Base-by-base conservation (phyloP, 2,888 invertebrate species). In the Muscina levida region DNA sequence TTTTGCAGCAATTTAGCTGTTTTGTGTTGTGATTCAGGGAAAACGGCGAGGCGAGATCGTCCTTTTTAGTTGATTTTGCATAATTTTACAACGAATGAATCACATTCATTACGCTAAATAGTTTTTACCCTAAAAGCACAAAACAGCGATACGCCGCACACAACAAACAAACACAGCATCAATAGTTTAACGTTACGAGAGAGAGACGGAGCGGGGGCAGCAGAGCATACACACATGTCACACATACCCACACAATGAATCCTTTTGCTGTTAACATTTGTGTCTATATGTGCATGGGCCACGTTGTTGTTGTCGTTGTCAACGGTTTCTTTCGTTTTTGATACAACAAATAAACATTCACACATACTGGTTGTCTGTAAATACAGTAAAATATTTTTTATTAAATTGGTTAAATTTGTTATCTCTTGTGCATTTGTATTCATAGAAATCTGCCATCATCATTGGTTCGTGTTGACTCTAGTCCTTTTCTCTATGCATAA, bases 81-180 rank as follows among this genome's bases (percentile, higher is more conserved):
- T 73, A 73, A 67, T 76, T 71, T 66, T n/a, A n/a, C n/a, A 53
- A 68, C 73, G 42, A 59, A 81, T 81, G 82, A 82, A 82, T 77
- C 73, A 72, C 72, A 74, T 82, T 82, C 82, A 82, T 82, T 79
- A 79, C 51, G 71, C 68, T 82, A 62, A 78, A 77, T 67, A 59
- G 26, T 48, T 68, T 75, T 80, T 48, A 48, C n/a, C 37, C 19
- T 15, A 46, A 71, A n/a, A n/a, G n/a, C n/a, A n/a, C n/a, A n/a
- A n/a, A n/a, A n/a, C n/a, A n/a, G n/a, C n/a, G n/a, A n/a, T n/a
- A n/a, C n/a, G n/a, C n/a, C n/a, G n/a, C n/a, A n/a, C n/a, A n/a
- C n/a, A n/a, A n/a, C n/a, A n/a, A n/a, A n/a, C n/a, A n/a, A n/a
- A n/a, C n/a, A n/a, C n/a, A n/a, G n/a, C n/a, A n/a, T n/a, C n/a